A percentile compares a stretch with the other conserved stretches of the same genome.
Evolutionary conservation across 2,113 vertebrate genomes (phyloP).

Genomic region (Tylochromis polylepis): DNA sequence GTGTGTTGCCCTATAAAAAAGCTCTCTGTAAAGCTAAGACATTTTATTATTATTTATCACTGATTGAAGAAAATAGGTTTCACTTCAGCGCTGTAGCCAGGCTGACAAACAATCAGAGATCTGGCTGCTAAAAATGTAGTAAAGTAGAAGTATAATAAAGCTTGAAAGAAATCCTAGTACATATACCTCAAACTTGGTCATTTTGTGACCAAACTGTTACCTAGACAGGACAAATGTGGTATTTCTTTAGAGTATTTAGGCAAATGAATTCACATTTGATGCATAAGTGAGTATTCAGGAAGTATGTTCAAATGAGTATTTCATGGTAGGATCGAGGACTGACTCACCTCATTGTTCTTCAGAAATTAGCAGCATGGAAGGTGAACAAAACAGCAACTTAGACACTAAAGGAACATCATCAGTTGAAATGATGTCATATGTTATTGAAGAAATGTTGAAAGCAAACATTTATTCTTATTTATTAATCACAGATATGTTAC

Average conservation of each 20-base stretch:
- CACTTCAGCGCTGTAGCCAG: not conserved
- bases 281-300: not conserved
- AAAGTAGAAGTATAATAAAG: not conserved
- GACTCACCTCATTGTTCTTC: constrained; percentile 70
- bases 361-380: constrained; percentile 9
- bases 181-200: not conserved
- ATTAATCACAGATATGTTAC: not conserved
- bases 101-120: not conserved
- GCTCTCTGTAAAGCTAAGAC: not conserved
- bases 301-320: not conserved
- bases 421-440: not conserved
- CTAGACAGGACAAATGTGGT: not conserved
- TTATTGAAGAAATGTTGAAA: not conserved
- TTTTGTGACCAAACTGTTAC: not conserved
- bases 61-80: not conserved
- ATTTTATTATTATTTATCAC: too few species aligned
- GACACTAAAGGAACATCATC: not conserved
- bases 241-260: not conserved
- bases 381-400: constrained; percentile 3
- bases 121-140: not conserved
- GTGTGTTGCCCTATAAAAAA: not conserved
- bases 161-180: not conserved
- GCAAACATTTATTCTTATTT: not conserved
- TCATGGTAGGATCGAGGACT: not conserved
- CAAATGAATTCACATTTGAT: not conserved